Evolutionary conservation across 2,797 vertebrate genomes (phyloP).

Genomic region (Scleropages formosus): DNA sequence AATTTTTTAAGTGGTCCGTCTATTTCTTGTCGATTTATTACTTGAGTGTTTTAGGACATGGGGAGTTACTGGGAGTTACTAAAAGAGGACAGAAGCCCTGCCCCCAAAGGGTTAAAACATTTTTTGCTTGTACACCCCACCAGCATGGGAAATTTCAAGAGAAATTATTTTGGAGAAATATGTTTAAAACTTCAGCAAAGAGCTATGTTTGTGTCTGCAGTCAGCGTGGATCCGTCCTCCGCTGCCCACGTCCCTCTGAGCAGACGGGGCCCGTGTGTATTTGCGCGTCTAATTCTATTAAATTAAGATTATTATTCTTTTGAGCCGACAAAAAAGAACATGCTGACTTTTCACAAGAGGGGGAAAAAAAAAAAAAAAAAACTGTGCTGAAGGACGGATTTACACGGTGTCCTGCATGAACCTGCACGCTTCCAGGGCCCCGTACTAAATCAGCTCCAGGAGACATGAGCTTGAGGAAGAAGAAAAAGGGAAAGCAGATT

Average conservation of each 20-base stretch:
- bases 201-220: slow-evolving; percentile 42
- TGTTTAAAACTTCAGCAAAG: slow-evolving; percentile 41
- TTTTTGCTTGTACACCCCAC: slow-evolving; percentile 17
- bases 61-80: slow-evolving; percentile 37
- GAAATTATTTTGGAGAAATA: slow-evolving; percentile 41
- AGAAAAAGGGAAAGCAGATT: slow-evolving; percentile 41
- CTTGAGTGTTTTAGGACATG: slow-evolving; percentile 32
- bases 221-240: slow-evolving; percentile 48
- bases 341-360: slow-evolving; percentile 41
- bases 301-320: slow-evolving; percentile 46
- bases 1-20: slow-evolving; percentile 25
- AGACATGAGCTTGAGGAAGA: slow-evolving; percentile 40
- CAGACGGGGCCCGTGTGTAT: slow-evolving; percentile 47
- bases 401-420: slow-evolving; percentile 47
- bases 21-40: slow-evolving; percentile 26
- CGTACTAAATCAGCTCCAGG: slow-evolving; percentile 61
- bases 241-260: slow-evolving; percentile 32
- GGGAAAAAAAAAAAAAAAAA: too few relatives aligned
- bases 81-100: slow-evolving; percentile 7
- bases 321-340: slow-evolving; percentile 38
- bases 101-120: slow-evolving; percentile 30
- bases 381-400: slow-evolving; percentile 43
- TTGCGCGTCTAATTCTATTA: slow-evolving; percentile 54
- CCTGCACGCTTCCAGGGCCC: slow-evolving; percentile 50
- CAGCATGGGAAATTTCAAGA: slow-evolving; percentile 39